phyloP scores from a whole-genome alignment of 2,888 invertebrate species.

The Schizotus pectinicornis region DNA sequence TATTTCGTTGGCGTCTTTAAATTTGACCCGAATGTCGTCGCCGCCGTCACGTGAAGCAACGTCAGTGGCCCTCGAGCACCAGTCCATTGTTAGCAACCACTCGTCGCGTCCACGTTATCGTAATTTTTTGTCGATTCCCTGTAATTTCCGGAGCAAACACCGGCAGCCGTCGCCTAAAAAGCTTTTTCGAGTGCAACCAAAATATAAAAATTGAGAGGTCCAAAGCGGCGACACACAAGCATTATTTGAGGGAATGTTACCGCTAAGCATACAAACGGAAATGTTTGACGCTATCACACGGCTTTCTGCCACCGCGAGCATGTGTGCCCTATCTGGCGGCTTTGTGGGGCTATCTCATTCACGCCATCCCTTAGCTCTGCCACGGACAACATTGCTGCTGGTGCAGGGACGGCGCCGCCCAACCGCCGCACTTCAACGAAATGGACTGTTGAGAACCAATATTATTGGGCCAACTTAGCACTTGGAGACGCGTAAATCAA shows the following conservation, averaged over 20 bases:
- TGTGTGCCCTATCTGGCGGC: slow-evolving; percentile 25
- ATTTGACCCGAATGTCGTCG: slow-evolving; percentile 8
- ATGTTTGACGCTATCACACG: slow-evolving; percentile 37
- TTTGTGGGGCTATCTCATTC: slow-evolving; percentile 22
- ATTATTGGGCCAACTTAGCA: too few relatives aligned
- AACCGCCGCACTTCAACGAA: too few relatives aligned
- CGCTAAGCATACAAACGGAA: slow-evolving; percentile 25
- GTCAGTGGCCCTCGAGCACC: slow-evolving; percentile 2
- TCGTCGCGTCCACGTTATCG: slow-evolving; percentile 4
- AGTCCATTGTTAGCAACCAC: slow-evolving; percentile 18
- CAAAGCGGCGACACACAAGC: slow-evolving; percentile 8
- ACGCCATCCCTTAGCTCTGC: slow-evolving; percentile 17
- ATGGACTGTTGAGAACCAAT: too few relatives aligned
- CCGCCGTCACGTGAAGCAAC: slow-evolving; percentile 13
- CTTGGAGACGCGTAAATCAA: too few relatives aligned
- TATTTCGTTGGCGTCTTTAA: slow-evolving; percentile 13
- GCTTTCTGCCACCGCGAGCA: slow-evolving; percentile 37
- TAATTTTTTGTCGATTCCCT: slow-evolving; percentile 14
- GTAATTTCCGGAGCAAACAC: slow-evolving; percentile 26
- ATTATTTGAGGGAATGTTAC: slow-evolving; percentile 15
- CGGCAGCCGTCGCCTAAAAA: slow-evolving; percentile 10
- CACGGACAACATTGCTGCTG: slow-evolving; percentile 19
- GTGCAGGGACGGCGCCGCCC: slow-evolving; percentile 17
- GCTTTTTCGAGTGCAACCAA: slow-evolving; percentile 24
- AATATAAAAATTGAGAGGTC: slow-evolving; percentile 16